Evolutionary conservation across 2,113 vertebrate genomes (phyloP).

Genomic region (Empidonax alnorum): DNA sequence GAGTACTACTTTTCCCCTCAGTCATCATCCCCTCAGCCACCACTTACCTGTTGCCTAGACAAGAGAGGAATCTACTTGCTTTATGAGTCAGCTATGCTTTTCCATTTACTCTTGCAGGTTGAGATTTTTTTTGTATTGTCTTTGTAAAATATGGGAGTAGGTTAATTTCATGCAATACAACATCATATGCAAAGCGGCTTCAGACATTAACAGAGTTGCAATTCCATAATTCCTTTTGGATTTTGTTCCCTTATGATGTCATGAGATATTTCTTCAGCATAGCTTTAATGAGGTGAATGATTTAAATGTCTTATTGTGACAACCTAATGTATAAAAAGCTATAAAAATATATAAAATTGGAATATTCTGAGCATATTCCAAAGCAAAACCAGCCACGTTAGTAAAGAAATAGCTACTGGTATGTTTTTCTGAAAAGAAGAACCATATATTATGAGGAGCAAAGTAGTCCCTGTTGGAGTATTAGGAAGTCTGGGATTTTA

Average conservation of each 20-base stretch:
- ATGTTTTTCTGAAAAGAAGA: background rate
- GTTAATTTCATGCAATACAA: background rate
- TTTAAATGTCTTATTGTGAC: conserved; percentile 18
- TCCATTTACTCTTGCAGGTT: background rate
- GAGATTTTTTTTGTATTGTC: background rate
- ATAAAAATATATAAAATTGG: background rate
- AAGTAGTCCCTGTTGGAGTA: conserved; percentile 35
- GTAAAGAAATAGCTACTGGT: background rate
- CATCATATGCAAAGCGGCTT: background rate
- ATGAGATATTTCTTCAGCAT: background rate
- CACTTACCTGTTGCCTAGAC: background rate
- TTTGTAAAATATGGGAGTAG: background rate
- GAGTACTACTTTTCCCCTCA: background rate
- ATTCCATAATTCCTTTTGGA: conserved; percentile 19
- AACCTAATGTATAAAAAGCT: background rate
- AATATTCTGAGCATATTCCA: background rate
- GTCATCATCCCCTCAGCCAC: background rate
- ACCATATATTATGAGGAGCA: conserved; percentile 4
- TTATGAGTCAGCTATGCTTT: background rate
- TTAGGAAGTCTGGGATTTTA: conserved; percentile 58
- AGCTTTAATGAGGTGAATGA: conserved; percentile 2
- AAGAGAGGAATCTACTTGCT: background rate
- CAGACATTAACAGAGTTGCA: background rate
- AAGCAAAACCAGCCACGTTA: background rate
- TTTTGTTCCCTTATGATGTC: background rate